Evolutionary conservation across 2,888 invertebrate species (phyloP).

Genomic region (Mantis religiosa): DNA sequence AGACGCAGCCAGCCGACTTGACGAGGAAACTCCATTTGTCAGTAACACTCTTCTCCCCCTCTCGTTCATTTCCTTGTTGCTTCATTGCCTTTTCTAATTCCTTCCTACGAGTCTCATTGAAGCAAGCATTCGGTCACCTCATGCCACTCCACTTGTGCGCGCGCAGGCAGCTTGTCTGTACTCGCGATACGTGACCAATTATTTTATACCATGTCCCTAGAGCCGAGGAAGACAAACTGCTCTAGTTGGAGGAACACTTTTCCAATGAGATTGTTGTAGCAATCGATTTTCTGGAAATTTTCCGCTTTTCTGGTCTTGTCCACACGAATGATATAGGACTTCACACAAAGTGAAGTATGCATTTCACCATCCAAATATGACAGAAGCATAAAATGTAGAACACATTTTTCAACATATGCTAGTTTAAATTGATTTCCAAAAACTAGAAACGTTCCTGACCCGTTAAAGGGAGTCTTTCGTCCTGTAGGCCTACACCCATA

Average conservation of each 20-base stretch:
- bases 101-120: neutral
- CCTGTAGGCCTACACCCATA: no score
- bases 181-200: neutral
- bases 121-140: neutral
- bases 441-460: no score
- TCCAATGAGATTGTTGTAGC: neutral
- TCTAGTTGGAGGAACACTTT: neutral
- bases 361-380: no score
- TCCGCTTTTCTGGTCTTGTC: neutral
- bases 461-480: no score
- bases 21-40: conserved; percentile 28
- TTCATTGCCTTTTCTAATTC: conserved; percentile 4
- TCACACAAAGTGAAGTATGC: no score
- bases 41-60: neutral
- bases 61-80: conserved; percentile 1
- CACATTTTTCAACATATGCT: no score
- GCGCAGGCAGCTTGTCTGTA: neutral
- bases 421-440: no score
- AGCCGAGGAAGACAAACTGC: neutral
- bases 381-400: no score
- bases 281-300: neutral
- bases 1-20: conserved; percentile 9
- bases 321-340: neutral
- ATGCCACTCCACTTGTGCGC: neutral
- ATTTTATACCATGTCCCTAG: neutral